Percentiles rank a stretch among this genome's conserved stretches.
phyloP scores from a whole-genome alignment of 2,888 invertebrate species.

The Scaptomyza flava region DNA sequence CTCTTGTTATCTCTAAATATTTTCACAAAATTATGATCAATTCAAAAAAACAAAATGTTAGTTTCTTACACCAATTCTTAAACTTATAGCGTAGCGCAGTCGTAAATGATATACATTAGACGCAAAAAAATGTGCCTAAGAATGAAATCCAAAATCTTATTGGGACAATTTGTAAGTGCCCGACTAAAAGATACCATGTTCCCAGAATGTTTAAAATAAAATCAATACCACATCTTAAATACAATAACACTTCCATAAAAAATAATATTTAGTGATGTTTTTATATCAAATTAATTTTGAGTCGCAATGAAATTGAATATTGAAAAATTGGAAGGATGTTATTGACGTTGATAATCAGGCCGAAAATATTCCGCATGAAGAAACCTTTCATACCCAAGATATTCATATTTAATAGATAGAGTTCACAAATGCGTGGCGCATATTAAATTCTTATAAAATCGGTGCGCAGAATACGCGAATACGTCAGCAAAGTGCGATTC shows the following conservation, averaged over 20 bases:
- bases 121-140: constrained; percentile 29
- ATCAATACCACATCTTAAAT: neutral
- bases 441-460: constrained; percentile 79
- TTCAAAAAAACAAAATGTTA: neutral
- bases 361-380: neutral
- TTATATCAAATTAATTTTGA: too few species aligned
- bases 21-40: too few species aligned
- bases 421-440: constrained; percentile 57
- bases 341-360: too few species aligned
- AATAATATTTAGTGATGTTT: too few species aligned
- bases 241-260: too few species aligned
- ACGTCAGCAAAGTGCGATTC: constrained; percentile 42
- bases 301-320: too few species aligned
- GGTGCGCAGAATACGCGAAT: constrained; percentile 45
- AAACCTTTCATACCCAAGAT: neutral
- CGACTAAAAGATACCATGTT: neutral
- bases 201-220: neutral
- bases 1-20: too few species aligned
- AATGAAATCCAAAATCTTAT: constrained; percentile 53
- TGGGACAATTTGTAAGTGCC: neutral
- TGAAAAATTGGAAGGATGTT: too few species aligned
- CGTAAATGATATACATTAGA: constrained; percentile 51
- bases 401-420: neutral
- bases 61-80: neutral
- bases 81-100: neutral